Base-by-base conservation (phyloP, 1,140 invertebrate species). In the Ridgeia piscesae region DNA sequence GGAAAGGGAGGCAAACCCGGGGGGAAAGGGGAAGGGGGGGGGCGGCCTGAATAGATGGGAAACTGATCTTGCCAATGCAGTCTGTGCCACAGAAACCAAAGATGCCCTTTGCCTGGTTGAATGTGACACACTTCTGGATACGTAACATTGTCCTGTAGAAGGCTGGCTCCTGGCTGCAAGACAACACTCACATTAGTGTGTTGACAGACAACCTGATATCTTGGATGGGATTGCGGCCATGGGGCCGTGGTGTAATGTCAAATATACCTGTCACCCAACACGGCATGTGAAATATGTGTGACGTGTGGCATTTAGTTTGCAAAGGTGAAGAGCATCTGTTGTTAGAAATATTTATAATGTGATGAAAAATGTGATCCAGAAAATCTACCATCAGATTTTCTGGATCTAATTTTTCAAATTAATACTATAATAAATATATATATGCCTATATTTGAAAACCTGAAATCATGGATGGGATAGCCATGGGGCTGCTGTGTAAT, bases 71-170 rank as follows among this genome's bases (percentile, higher is more conserved):
- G 91, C 98, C 99, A 94, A 99, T 99, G 35, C 98, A 97, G 96
- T 97, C 98, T 94, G 98, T 99, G 93, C 99, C 99, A 27, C 97
- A 97, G 96, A 99, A 99, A 0, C 99, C 99, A 96, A 99, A 99
- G 93, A 99, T 99, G 27, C 98, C 98, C 93, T 97, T 97, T 0
- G 97, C 97, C 95, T 99, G 99, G 96, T 99, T 99, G 94, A 98
- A 99, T 0, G 99, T 99, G 0, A 99, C 98, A 95, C 97, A 97
- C 95, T 98, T 99, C 96, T 99, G 98, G 95, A 99, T 96, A 97
- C 98, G 97, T 21, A 98, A 97, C 96, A 99, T 98, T 95, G 99
- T 99, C 94, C 97, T 97, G 96, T 99, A 99, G 96, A 99, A 99
- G 34, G 97, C 97, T 93, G 98, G 97, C 95, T 94, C 94, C 95